phyloP scores from a whole-genome alignment of 2,113 vertebrate species.

The Athene cunicularia region DNA sequence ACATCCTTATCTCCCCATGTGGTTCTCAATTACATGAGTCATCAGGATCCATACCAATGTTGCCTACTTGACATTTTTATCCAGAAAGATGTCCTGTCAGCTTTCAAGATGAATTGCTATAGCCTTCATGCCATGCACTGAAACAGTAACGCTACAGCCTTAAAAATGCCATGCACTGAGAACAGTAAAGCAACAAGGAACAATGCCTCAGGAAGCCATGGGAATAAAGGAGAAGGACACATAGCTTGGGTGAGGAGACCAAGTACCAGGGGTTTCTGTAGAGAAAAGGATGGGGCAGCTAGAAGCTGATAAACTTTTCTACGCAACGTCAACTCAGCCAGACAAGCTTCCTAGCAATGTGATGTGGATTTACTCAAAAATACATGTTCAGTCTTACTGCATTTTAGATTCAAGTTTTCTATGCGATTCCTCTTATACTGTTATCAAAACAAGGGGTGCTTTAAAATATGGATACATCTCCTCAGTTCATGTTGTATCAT shows the following conservation, averaged over 20 bases:
- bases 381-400: not conserved
- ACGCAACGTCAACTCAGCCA: not conserved
- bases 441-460: not conserved
- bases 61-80: not conserved
- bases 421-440: not conserved
- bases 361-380: not conserved
- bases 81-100: not conserved
- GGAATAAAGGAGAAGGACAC: not conserved
- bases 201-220: not conserved
- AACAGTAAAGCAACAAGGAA: not conserved
- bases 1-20: not conserved
- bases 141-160: not conserved
- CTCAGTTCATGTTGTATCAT: not conserved
- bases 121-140: not conserved
- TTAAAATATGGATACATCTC: not conserved
- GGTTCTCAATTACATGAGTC: not conserved
- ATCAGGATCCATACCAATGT: not conserved
- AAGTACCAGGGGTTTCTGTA: no score
- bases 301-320: not conserved
- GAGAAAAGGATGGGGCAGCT: not conserved
- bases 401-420: not conserved
- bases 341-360: not conserved
- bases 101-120: not conserved
- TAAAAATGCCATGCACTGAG: fast-evolving
- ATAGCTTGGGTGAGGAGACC: not conserved